Conservation (phyloP, 2,888 invertebrate species). For the Drosophila acutilabella region DNA sequence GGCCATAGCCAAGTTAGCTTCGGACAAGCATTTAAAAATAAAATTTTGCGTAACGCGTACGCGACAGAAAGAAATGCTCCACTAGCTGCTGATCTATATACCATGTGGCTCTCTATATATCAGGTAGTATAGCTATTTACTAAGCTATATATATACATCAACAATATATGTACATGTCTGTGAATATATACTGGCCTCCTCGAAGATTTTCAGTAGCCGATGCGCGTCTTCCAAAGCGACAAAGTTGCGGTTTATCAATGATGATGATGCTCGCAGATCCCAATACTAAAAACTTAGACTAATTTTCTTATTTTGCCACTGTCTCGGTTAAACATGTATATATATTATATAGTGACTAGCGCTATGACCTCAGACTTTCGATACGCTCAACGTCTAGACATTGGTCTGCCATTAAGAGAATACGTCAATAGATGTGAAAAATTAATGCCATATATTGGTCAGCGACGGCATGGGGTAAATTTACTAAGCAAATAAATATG, state of each 20-base stretch:
- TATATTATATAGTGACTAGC: slow-evolving; percentile 45
- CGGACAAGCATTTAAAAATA: slow-evolving; percentile 83
- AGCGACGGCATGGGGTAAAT: slow-evolving; percentile 44
- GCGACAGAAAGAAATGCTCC: slow-evolving; percentile 64
- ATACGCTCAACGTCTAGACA: slow-evolving; percentile 66
- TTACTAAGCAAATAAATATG: slow-evolving; percentile 6
- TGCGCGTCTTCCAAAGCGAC: slow-evolving; percentile 32
- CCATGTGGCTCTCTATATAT: slow-evolving; percentile 25
- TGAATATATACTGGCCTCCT: slow-evolving; percentile 66
- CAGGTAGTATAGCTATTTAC: slow-evolving; percentile 47
- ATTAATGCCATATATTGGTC: slow-evolving; percentile 48
- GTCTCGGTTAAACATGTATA: slow-evolving; percentile 10
- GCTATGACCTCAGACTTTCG: slow-evolving; percentile 73
- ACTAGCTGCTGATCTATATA: slow-evolving; percentile 54
- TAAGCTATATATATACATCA: slow-evolving; percentile 28
- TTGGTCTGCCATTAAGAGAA: slow-evolving; percentile 65
- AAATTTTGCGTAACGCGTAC: slow-evolving; percentile 82
- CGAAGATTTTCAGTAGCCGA: slow-evolving; percentile 49
- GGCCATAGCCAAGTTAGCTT: slow-evolving; percentile 67
- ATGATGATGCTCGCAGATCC: slow-evolving; percentile 17
- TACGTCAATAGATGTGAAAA: slow-evolving; percentile 63
- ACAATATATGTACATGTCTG: background rate
- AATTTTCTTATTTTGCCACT: slow-evolving; percentile 39
- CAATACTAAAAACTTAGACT: background rate
- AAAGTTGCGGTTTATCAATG: slow-evolving; percentile 59